phyloP scores from a whole-genome alignment of 2,888 invertebrate species.

The Dysmachus trigonus region DNA sequence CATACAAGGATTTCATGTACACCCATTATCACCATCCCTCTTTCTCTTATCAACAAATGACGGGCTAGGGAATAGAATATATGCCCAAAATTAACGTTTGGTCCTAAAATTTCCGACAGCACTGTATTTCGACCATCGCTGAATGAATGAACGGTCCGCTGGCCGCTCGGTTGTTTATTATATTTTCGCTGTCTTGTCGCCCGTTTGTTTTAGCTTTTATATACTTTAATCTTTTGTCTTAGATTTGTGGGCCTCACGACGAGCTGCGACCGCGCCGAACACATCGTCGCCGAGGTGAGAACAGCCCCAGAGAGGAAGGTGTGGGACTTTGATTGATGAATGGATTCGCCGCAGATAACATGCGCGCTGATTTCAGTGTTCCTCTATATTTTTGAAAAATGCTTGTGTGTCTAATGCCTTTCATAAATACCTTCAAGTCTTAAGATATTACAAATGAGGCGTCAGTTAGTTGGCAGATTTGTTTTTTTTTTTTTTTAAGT shows the following conservation, averaged over 20 bases:
- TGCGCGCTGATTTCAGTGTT: neutral
- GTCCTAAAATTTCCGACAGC: too few relatives aligned
- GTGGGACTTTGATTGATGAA: neutral
- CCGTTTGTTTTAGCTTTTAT: neutral
- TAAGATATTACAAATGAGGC: neutral
- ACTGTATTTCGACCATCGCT: neutral
- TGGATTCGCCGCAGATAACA: neutral
- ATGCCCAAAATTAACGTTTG: too few relatives aligned
- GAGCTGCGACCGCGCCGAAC: neutral
- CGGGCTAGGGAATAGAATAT: too few relatives aligned
- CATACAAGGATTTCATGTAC: too few relatives aligned
- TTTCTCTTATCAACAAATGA: too few relatives aligned
- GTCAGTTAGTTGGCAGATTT: neutral
- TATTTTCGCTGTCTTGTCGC: neutral
- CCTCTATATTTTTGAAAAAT: neutral
- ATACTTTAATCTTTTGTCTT: conserved; percentile 18
- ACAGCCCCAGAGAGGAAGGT: neutral
- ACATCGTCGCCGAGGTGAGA: neutral
- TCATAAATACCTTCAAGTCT: neutral
- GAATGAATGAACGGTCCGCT: neutral
- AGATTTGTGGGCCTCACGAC: conserved; percentile 14
- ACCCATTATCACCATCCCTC: too few relatives aligned
- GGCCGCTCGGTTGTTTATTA: neutral
- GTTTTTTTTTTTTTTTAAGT: neutral
- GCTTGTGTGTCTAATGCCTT: neutral